phyloP scores from a whole-genome alignment of 2,888 invertebrate species.

The Morpho helenor region DNA sequence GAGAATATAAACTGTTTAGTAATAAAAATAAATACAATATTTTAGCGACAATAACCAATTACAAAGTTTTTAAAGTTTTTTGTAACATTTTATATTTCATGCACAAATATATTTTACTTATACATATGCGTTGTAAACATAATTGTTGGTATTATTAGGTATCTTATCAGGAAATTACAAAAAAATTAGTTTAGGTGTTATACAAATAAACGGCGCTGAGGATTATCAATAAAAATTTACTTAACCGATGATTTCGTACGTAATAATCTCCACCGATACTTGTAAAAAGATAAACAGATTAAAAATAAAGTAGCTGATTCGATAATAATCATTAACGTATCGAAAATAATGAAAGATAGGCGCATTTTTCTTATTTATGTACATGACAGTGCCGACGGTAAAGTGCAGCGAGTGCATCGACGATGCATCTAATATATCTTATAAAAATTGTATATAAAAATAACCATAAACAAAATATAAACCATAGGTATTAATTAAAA shows the following conservation, averaged over 20 bases:
- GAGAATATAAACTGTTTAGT: neutral
- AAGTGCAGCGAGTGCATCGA: slow-evolving; percentile 7
- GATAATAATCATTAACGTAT: slow-evolving; percentile 18
- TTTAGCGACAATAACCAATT: too few relatives aligned
- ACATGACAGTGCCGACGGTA: slow-evolving; percentile 23
- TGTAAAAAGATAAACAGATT: slow-evolving; percentile 20
- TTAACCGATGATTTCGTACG: slow-evolving; percentile 15
- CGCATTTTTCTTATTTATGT: slow-evolving; percentile 12
- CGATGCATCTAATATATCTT: neutral
- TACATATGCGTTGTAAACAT: neutral
- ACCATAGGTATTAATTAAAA: too few relatives aligned
- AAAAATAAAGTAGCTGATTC: slow-evolving; percentile 20
- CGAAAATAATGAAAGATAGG: slow-evolving; percentile 16
- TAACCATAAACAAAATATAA: too few relatives aligned
- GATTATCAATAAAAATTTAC: slow-evolving; percentile 10
- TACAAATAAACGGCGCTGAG: slow-evolving; percentile 1
- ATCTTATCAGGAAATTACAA: slow-evolving; percentile 14
- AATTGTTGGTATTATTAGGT: slow-evolving; percentile 7
- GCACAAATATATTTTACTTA: too few relatives aligned
- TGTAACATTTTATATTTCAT: too few relatives aligned
- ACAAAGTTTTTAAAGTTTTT: too few relatives aligned
- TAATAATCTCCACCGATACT: slow-evolving; percentile 9
- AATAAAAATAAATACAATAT: too few relatives aligned
- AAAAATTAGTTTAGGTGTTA: slow-evolving; percentile 6
- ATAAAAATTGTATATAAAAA: neutral